These are phyloP conservation scores for Achatina immaculata DNA, from an alignment of 1,140 invertebrate species.

Conservation along the genomic window DNA sequence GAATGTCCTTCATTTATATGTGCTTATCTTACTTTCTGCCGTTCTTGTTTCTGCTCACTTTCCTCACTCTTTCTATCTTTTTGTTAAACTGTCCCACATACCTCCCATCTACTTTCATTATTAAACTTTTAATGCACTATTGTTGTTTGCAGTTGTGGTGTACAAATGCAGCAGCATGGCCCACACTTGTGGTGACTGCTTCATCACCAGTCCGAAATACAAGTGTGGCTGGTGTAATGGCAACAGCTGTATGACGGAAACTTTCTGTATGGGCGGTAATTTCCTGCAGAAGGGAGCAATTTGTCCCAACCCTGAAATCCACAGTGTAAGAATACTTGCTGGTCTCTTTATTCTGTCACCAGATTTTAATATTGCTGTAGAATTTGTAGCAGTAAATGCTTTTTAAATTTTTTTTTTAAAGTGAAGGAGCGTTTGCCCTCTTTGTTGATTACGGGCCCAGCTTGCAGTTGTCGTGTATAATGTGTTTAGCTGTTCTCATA, in stretches of 20 bases:
- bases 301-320: conserved; percentile 60
- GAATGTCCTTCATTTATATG: too few species aligned
- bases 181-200: conserved; percentile 63
- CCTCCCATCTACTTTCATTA: too few species aligned
- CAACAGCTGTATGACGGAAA: conserved; percentile 48
- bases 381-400: neutral
- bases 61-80: too few species aligned
- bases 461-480: too few species aligned
- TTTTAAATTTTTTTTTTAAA: neutral
- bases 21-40: too few species aligned
- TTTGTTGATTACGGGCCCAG: neutral
- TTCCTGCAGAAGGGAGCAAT: conserved; percentile 41
- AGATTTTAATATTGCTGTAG: neutral
- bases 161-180: conserved; percentile 69
- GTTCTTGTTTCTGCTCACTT: too few species aligned
- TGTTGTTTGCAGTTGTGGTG: conserved; percentile 59
- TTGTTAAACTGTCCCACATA: too few species aligned
- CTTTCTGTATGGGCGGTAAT: conserved; percentile 41
- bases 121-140: neutral
- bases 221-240: conserved; percentile 67
- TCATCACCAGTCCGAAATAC: conserved; percentile 53
- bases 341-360: neutral
- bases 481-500: too few species aligned
- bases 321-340: conserved; percentile 45
- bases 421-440: neutral